Conservation (phyloP, 1,140 invertebrate genomes). For the Nephila pilipes region DNA sequence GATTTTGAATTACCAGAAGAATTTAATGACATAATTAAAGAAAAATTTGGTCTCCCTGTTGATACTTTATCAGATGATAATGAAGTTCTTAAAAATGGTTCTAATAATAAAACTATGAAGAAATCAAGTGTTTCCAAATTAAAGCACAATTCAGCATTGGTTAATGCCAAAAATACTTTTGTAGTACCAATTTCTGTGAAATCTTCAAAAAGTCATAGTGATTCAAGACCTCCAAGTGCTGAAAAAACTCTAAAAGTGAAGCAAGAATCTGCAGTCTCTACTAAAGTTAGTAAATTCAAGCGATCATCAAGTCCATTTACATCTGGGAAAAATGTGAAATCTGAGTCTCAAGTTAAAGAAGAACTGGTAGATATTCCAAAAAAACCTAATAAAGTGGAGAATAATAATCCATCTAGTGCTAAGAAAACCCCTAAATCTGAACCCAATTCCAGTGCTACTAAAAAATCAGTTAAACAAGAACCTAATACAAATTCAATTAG, state of each 20-base stretch:
- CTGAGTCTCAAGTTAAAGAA: not conserved
- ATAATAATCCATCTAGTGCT: not conserved
- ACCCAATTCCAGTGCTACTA: not conserved
- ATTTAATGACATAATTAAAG: slow-evolving; percentile 83
- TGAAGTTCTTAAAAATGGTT: not conserved
- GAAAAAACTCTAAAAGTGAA: slow-evolving; percentile 41
- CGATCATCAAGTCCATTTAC: slow-evolving; percentile 55
- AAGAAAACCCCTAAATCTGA: slow-evolving; percentile 58
- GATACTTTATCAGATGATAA: not conserved
- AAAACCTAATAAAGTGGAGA: slow-evolving; percentile 45
- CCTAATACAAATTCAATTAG: not conserved
- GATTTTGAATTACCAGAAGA: slow-evolving; percentile 86
- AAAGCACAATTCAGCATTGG: slow-evolving; percentile 38
- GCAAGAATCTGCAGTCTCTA: not conserved
- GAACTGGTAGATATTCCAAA: slow-evolving; percentile 1
- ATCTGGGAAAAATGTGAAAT: slow-evolving; percentile 38
- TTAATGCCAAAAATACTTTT: slow-evolving; percentile 36
- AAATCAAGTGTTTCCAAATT: slow-evolving; percentile 44
- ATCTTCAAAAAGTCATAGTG: slow-evolving; percentile 45
- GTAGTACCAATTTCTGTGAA: slow-evolving; percentile 29
- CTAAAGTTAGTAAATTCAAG: slow-evolving; percentile 52
- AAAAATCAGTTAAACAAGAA: slow-evolving; percentile 52
- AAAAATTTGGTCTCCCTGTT: slow-evolving; percentile 78
- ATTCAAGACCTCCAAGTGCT: slow-evolving; percentile 19
- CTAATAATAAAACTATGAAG: slow-evolving; percentile 7